phyloP scores from a whole-genome alignment of 1,140 invertebrate genomes.

The Neuroterus valhalla region DNA sequence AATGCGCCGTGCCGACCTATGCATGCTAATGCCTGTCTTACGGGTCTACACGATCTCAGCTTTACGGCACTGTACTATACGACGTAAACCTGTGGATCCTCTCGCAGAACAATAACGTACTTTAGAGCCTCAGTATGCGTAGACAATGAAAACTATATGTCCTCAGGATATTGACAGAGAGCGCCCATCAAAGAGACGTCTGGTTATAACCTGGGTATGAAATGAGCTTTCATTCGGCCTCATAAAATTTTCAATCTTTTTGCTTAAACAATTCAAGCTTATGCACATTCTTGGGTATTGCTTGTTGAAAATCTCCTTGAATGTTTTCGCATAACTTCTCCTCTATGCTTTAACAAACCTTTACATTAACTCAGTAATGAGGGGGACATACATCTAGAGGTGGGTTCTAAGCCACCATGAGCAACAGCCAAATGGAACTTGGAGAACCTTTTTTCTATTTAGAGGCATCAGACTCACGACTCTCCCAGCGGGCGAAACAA shows the following conservation, averaged over 20 bases:
- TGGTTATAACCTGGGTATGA: neutral
- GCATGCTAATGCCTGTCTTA: slow-evolving; percentile 69
- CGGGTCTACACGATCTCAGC: slow-evolving; percentile 53
- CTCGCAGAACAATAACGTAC: slow-evolving; percentile 8
- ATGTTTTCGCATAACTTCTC: too few relatives aligned
- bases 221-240: neutral
- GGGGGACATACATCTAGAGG: too few relatives aligned
- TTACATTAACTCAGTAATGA: too few relatives aligned
- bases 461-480: too few relatives aligned
- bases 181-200: slow-evolving; percentile 15
- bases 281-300: neutral
- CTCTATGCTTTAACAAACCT: too few relatives aligned
- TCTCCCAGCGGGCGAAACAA: too few relatives aligned
- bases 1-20: slow-evolving; percentile 66
- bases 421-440: too few relatives aligned
- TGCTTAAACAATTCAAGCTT: neutral
- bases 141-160: slow-evolving; percentile 20
- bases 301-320: too few relatives aligned
- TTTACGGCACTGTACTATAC: slow-evolving; percentile 52
- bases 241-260: neutral
- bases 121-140: neutral
- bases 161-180: slow-evolving; percentile 18
- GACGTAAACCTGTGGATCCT: slow-evolving; percentile 61
- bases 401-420: too few relatives aligned
- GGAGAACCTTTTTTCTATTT: too few relatives aligned